Evolutionary conservation across 1,140 invertebrate genomes (phyloP).

Genomic region (Caerostris extrusa): DNA sequence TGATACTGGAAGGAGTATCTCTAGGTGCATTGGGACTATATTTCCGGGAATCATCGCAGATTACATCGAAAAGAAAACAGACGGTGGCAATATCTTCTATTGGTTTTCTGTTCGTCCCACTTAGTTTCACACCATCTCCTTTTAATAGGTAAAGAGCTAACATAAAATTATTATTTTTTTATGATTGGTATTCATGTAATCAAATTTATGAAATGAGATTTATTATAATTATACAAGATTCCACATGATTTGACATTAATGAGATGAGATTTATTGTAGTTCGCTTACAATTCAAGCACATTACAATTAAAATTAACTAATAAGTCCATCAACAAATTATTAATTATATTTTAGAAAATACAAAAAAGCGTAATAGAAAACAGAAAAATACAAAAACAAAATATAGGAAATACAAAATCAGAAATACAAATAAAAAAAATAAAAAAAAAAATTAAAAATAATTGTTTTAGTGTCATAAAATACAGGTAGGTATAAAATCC

Average conservation of each 20-base stretch:
- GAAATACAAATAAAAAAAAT: no score
- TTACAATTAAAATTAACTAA: not conserved
- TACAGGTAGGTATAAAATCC: no score
- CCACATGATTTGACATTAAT: no score
- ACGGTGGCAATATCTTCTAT: not conserved
- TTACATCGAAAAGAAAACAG: slow-evolving; percentile 8
- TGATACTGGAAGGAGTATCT: not conserved
- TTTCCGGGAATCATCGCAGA: not conserved
- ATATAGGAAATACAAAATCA: no score
- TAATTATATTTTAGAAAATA: not conserved
- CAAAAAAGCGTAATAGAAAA: no score
- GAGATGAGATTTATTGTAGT: not conserved
- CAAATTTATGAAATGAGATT: not conserved
- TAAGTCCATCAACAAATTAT: not conserved
- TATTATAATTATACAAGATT: not conserved
- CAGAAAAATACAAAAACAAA: no score
- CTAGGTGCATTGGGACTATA: not conserved
- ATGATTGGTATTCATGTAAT: not conserved
- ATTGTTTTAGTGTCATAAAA: no score
- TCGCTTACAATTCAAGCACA: not conserved
- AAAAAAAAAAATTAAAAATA: no score
- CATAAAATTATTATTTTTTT: not conserved
- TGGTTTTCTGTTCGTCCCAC: not conserved
- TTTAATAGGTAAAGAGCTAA: slow-evolving; percentile 2
- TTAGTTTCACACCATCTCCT: not conserved